These are phyloP conservation scores for Paracyclopina nana DNA, from an alignment of 1,140 invertebrate genomes.

Conservation along the genomic window DNA sequence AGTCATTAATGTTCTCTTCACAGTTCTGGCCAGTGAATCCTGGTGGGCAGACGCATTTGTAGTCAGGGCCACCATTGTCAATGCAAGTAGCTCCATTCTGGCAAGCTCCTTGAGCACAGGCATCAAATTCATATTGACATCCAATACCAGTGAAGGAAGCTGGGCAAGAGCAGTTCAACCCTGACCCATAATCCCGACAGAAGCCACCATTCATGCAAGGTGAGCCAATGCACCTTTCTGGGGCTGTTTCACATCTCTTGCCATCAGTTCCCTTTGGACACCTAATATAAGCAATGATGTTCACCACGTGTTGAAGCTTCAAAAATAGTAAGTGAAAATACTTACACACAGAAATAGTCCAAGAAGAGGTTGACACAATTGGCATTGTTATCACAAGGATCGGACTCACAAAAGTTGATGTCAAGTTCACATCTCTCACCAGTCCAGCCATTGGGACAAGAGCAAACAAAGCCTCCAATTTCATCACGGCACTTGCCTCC, in stretches of 20 bases:
- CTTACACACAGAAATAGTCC: conserved; percentile 87
- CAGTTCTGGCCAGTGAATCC: conserved; percentile 56
- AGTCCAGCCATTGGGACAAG: conserved; percentile 65
- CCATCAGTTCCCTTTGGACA: conserved; percentile 81
- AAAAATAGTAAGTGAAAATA: too few species aligned
- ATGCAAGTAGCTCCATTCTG: conserved; percentile 78
- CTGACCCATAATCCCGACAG: conserved; percentile 83
- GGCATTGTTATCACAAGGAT: conserved; percentile 78
- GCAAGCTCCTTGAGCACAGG: conserved; percentile 60
- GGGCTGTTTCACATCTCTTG: conserved; percentile 82
- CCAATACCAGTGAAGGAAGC: conserved; percentile 64
- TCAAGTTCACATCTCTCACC: conserved; percentile 67
- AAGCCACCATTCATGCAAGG: conserved; percentile 86
- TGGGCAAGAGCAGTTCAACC: conserved; percentile 77
- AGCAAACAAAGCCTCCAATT: conserved; percentile 59
- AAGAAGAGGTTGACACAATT: conserved; percentile 78
- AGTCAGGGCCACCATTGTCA: conserved; percentile 59
- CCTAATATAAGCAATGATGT: conserved; percentile 24
- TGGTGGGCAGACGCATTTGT: conserved; percentile 60
- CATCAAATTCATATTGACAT: conserved; percentile 81
- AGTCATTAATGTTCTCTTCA: conserved; percentile 76
- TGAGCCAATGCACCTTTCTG: conserved; percentile 81
- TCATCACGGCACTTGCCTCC: conserved; percentile 69
- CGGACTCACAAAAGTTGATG: conserved; percentile 58
- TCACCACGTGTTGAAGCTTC: too few species aligned